Conservation (phyloP, 2,113 vertebrate species). For the Scytalopus superciliaris region DNA sequence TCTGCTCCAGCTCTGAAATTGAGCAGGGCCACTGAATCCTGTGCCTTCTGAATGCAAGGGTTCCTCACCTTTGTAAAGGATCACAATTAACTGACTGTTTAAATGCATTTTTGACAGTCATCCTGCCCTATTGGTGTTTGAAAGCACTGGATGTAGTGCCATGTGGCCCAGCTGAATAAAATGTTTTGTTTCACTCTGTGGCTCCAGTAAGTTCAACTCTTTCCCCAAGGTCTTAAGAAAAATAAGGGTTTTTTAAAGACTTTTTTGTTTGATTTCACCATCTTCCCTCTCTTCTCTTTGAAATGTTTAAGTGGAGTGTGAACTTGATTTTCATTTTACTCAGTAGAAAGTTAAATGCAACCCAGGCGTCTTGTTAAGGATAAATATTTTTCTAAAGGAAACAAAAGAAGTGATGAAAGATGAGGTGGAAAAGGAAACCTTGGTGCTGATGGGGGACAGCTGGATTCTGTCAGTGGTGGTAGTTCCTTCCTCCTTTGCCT, state of each 20-base stretch:
- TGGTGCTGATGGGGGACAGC: constrained; percentile 3
- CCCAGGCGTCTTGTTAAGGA: not conserved
- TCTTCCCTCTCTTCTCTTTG: not conserved
- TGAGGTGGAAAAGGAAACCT: constrained; percentile 16
- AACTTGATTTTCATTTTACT: constrained; percentile 38
- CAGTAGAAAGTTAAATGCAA: constrained; percentile 7
- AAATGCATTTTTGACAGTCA: constrained; percentile 35
- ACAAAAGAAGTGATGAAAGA: constrained; percentile 46
- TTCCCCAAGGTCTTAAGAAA: not conserved
- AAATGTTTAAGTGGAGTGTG: constrained; percentile 5
- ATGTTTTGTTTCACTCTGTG: not conserved
- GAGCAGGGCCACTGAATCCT: constrained; percentile 1
- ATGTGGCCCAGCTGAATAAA: not conserved
- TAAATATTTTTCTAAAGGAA: constrained; percentile 60
- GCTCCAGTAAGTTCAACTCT: not conserved
- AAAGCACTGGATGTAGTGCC: not conserved
- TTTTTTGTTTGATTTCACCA: not conserved
- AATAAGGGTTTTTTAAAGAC: not conserved
- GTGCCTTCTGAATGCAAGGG: not conserved
- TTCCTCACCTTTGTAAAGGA: constrained; percentile 27
- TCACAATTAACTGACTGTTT: constrained; percentile 39
- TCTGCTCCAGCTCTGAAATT: not conserved
- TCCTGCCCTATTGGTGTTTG: not conserved
- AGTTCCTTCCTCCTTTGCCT: not conserved
- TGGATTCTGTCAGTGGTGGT: constrained; percentile 15